A percentile compares a stretch with the other conserved stretches of the same genome.
Conservation (phyloP, 2,797 vertebrate species). For the Danio albolineatus region DNA sequence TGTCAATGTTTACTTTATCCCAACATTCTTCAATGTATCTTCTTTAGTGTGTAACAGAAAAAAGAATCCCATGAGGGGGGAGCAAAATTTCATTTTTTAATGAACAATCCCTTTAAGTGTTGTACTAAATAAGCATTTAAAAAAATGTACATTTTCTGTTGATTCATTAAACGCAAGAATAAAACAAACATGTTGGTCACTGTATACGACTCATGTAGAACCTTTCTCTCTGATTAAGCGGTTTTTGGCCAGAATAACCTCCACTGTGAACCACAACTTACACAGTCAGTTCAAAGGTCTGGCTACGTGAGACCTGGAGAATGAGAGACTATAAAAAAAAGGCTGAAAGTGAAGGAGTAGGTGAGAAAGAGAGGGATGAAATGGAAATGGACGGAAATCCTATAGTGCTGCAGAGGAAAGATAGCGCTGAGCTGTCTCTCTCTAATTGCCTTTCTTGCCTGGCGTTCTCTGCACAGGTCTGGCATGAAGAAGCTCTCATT, state of each 20-base stretch:
- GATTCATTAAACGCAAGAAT: conserved; percentile 6
- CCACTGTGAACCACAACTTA: conserved; percentile 5
- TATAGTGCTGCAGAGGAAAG: conserved; percentile 53
- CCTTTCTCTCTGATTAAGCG: not conserved
- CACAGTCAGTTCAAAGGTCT: not conserved
- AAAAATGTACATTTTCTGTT: not conserved
- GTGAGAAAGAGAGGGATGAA: conserved; percentile 4
- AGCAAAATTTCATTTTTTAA: not conserved
- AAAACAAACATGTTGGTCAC: not conserved
- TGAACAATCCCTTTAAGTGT: not conserved
- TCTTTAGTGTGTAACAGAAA: too few species aligned
- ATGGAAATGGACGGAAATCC: conserved; percentile 42
- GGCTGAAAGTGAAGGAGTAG: not conserved
- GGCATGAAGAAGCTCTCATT: conserved; percentile 63
- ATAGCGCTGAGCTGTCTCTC: conserved; percentile 55
- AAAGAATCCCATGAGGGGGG: too few species aligned
- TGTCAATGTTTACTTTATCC: too few species aligned
- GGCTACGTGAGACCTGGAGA: not conserved
- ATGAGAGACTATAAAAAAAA: not conserved
- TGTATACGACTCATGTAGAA: not conserved
- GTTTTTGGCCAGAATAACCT: conserved; percentile 1
- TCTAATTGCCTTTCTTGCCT: conserved; percentile 64
- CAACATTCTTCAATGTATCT: too few species aligned
- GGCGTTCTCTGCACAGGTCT: conserved; percentile 51
- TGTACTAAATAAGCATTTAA: too few species aligned